A percentile compares a stretch with the other conserved stretches of the same genome.
Conservation (phyloP, 2,888 invertebrate species). For the Beris chalybata region DNA sequence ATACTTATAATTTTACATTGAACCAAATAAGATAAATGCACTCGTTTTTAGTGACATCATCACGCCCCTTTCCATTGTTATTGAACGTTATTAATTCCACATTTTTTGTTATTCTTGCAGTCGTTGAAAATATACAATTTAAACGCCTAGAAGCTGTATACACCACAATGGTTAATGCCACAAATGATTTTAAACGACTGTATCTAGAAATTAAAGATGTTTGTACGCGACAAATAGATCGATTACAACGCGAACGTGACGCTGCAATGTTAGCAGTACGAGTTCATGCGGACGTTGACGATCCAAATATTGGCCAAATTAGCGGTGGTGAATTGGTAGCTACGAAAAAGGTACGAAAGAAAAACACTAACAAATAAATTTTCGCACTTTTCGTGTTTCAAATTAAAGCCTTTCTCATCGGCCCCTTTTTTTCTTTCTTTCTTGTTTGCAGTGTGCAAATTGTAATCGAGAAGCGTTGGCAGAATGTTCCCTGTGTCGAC, state of each 20-base stretch:
- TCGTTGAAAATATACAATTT: constrained; percentile 54
- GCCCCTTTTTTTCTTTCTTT: not conserved
- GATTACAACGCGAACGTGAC: constrained; percentile 67
- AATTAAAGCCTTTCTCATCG: too few relatives aligned
- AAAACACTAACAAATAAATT: not conserved
- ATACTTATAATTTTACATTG: too few relatives aligned
- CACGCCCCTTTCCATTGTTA: too few relatives aligned
- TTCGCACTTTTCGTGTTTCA: too few relatives aligned
- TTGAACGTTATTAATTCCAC: too few relatives aligned
- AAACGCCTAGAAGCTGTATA: constrained; percentile 73
- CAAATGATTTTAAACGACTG: constrained; percentile 71
- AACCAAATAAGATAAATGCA: too few relatives aligned
- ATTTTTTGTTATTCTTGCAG: not conserved
- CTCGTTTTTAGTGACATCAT: too few relatives aligned
- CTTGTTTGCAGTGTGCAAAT: constrained; percentile 72
- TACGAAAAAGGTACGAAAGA: constrained; percentile 63
- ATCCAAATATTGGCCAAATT: constrained; percentile 56
- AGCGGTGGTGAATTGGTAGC: constrained; percentile 63
- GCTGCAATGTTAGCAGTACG: constrained; percentile 69
- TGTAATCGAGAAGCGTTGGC: constrained; percentile 86
- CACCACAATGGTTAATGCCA: constrained; percentile 67
- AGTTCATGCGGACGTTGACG: constrained; percentile 66
- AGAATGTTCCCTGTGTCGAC: constrained; percentile 82
- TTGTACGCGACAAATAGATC: constrained; percentile 66
- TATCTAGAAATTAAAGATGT: constrained; percentile 73